Conservation (phyloP, 2,888 invertebrate species). For the Acrobasis consociella region DNA sequence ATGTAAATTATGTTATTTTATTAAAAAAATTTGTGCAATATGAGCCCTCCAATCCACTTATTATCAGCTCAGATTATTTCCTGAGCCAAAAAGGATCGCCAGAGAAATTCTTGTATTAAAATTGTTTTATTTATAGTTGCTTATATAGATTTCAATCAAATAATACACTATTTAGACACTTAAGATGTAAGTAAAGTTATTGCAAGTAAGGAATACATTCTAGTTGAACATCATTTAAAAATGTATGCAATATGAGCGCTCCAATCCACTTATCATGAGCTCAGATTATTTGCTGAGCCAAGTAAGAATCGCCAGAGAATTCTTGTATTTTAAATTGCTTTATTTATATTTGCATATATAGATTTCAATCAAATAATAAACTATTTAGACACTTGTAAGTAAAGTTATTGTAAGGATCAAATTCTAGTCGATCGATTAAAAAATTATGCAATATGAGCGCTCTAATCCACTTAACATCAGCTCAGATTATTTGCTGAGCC, state of each 20-base stretch:
- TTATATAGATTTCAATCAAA: too few species aligned
- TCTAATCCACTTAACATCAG: conserved; percentile 65
- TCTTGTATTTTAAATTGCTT: background rate
- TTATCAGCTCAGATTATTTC: conserved; percentile 53
- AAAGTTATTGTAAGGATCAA: too few species aligned
- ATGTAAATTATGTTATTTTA: conserved; percentile 43
- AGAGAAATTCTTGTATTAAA: background rate
- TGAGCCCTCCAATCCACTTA: conserved; percentile 61
- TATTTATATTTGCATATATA: too few species aligned
- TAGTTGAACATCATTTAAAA: conserved; percentile 57
- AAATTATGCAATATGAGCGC: conserved; percentile 51
- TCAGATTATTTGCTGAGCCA: conserved; percentile 48
- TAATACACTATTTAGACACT: too few species aligned
- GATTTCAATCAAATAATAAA: too few species aligned
- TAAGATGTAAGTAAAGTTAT: conserved; percentile 38
- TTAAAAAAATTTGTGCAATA: conserved; percentile 59
- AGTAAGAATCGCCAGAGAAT: conserved; percentile 34
- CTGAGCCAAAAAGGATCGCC: conserved; percentile 39
- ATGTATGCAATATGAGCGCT: conserved; percentile 56
- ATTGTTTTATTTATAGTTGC: background rate
- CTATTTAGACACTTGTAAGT: too few species aligned
- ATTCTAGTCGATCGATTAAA: too few species aligned
- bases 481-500: conserved; percentile 48
- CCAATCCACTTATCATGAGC: conserved; percentile 66
- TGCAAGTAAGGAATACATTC: conserved; percentile 27